phyloP scores from a whole-genome alignment of 2,888 invertebrate genomes.

The Drosophila aldrichi region DNA sequence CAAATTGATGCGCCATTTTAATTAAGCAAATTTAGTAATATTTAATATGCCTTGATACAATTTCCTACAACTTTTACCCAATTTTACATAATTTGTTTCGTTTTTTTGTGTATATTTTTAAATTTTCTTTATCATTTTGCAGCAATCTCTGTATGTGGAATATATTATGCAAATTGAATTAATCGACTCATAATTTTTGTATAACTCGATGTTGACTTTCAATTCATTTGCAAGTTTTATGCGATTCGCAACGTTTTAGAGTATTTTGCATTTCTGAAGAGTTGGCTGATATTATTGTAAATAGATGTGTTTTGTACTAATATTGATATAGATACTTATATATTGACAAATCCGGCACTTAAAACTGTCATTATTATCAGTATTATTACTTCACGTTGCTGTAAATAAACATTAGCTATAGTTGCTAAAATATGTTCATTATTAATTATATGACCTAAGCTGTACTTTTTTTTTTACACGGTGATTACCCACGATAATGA shows the following conservation, averaged over 20 bases:
- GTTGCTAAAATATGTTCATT: slow-evolving; percentile 1
- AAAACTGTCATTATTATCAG: background rate
- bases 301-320: background rate
- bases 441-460: background rate
- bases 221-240: slow-evolving; percentile 30
- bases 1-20: too few species aligned
- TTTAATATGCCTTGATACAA: slow-evolving; percentile 10
- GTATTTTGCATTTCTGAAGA: background rate
- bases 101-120: too few species aligned
- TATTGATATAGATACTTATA: background rate
- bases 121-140: slow-evolving; percentile 8
- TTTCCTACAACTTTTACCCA: slow-evolving; percentile 16
- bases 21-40: background rate
- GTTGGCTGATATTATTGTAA: background rate
- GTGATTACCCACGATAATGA: slow-evolving; percentile 7
- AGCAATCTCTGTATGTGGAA: slow-evolving; percentile 6
- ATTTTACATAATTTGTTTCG: slow-evolving; percentile 18
- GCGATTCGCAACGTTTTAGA: slow-evolving; percentile 6
- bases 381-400: background rate
- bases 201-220: slow-evolving; percentile 8
- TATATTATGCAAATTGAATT: slow-evolving; percentile 26
- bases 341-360: background rate
- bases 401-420: background rate
- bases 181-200: slow-evolving; percentile 17
- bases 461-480: background rate